Percentiles rank a stretch among this genome's conserved stretches.
These are phyloP conservation scores for Hypsibius dujardini DNA, from an alignment of 1,140 invertebrate species.

Conservation along the genomic window DNA sequence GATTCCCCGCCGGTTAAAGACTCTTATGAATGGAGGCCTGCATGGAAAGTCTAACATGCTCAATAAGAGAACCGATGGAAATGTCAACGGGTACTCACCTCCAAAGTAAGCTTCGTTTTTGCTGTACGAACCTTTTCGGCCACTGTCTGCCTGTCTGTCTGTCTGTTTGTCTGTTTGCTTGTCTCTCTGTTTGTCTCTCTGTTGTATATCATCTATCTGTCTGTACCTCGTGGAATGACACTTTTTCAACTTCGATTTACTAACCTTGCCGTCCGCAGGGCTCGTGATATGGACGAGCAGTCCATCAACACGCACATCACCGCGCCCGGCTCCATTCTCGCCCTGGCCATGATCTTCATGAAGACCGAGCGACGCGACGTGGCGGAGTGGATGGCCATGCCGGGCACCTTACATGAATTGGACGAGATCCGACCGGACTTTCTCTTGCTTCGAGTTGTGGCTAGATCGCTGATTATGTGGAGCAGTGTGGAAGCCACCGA, in stretches of 20 bases:
- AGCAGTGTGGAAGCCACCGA: constrained; percentile 28
- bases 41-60: neutral
- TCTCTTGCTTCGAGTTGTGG: constrained; percentile 48
- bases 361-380: constrained; percentile 51
- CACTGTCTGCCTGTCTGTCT: too few species aligned
- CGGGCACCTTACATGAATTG: constrained; percentile 69
- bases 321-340: constrained; percentile 77
- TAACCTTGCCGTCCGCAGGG: neutral
- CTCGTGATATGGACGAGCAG: constrained; percentile 50
- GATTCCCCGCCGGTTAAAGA: constrained; percentile 64
- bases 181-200: too few species aligned
- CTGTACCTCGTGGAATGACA: too few species aligned
- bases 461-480: constrained; percentile 30
- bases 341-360: constrained; percentile 79
- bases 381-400: constrained; percentile 78
- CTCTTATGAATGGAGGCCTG: constrained; percentile 82
- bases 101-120: neutral
- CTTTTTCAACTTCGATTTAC: neutral
- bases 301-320: constrained; percentile 87
- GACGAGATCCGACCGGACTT: constrained; percentile 86
- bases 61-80: neutral
- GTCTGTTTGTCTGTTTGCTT: too few species aligned
- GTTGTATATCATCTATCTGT: too few species aligned
- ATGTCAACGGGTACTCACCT: neutral
- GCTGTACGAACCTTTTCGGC: too few species aligned